Evolutionary conservation across 2,113 vertebrate genomes (phyloP).

Genomic region (Halichoeres trimaculatus): DNA sequence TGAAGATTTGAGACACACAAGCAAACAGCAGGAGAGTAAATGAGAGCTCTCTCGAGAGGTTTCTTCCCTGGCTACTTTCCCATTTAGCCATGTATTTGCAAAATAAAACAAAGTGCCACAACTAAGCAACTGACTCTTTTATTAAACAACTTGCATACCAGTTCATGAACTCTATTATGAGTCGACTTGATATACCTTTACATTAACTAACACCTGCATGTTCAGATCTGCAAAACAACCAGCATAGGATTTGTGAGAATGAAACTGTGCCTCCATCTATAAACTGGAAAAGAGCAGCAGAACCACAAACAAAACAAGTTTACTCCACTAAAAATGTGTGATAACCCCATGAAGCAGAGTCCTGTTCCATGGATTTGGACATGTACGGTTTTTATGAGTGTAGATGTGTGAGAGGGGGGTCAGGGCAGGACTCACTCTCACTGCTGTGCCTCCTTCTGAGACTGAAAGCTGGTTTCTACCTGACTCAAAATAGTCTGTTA

Average conservation of each 20-base stretch:
- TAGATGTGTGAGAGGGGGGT: slow-evolving; percentile 22
- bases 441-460: slow-evolving; percentile 7
- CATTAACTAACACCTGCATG: slow-evolving; percentile 22
- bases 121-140: neutral
- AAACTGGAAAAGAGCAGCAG: slow-evolving; percentile 7
- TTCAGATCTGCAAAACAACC: slow-evolving; percentile 1
- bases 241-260: slow-evolving; percentile 12
- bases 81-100: neutral
- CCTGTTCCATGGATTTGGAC: neutral
- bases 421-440: slow-evolving; percentile 32
- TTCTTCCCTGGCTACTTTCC: slow-evolving; percentile 17
- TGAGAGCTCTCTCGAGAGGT: slow-evolving; percentile 40
- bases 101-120: slow-evolving; percentile 3
- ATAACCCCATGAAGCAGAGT: neutral
- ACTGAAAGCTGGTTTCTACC: slow-evolving; percentile 23
- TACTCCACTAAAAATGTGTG: slow-evolving; percentile 12
- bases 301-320: slow-evolving; percentile 1
- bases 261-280: neutral
- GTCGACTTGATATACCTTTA: slow-evolving; percentile 13
- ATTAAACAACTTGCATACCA: neutral
- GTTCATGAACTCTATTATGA: neutral
- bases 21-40: slow-evolving; percentile 21
- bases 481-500: slow-evolving; percentile 46
- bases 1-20: slow-evolving; percentile 12
- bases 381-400: slow-evolving; percentile 2